Conservation (phyloP, 1,140 invertebrate genomes). For the Penaeus japonicus region DNA sequence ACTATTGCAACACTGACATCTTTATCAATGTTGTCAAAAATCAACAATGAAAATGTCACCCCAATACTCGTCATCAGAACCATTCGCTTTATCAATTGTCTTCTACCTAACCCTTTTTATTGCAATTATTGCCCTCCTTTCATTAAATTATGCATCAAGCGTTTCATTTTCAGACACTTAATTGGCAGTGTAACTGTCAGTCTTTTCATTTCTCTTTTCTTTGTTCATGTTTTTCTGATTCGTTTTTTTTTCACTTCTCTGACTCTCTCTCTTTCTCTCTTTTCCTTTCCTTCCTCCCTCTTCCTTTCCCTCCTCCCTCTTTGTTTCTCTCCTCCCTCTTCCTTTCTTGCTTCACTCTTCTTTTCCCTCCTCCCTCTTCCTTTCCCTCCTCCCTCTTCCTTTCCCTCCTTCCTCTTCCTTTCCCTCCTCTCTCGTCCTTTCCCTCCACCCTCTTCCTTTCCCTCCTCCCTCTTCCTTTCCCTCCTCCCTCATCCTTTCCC, state of each 20-base stretch:
- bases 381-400: neutral
- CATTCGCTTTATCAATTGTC: too few relatives aligned
- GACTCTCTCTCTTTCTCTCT: neutral
- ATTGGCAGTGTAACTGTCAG: too few relatives aligned
- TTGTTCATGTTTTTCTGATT: neutral
- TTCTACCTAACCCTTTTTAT: too few relatives aligned
- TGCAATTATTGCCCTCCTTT: too few relatives aligned
- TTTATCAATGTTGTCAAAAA: too few relatives aligned
- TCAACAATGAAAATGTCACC: too few relatives aligned
- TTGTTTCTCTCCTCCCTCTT: neutral
- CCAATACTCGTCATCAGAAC: too few relatives aligned
- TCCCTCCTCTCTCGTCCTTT: constrained; percentile 2
- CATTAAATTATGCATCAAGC: too few relatives aligned
- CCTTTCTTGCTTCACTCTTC: neutral
- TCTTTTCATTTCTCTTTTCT: constrained; percentile 15
- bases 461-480: neutral
- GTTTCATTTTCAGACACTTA: too few relatives aligned
- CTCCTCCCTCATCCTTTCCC: neutral
- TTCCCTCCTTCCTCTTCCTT: neutral
- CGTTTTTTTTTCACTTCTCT: neutral
- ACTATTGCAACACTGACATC: too few relatives aligned
- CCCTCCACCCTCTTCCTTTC: neutral
- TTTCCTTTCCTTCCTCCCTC: neutral
- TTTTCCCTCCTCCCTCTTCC: neutral
- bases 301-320: neutral